Conservation (phyloP, 2,888 invertebrate species). For the Synanthedon tipuliformis region DNA sequence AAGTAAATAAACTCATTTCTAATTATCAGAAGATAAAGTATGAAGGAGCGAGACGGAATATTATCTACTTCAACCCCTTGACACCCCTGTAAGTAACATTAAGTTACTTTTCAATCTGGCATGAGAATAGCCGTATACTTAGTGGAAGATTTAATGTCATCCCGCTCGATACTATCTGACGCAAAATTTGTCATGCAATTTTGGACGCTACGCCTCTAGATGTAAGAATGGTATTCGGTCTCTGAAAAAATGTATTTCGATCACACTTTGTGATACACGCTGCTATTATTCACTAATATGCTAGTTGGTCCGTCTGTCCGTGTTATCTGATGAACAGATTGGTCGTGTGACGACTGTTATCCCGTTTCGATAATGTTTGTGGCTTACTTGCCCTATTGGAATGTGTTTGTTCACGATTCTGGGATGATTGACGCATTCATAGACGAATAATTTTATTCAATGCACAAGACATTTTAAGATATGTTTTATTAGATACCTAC, state of each 20-base stretch:
- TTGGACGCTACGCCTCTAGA: not conserved
- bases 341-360: not conserved
- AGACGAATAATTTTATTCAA: too few relatives aligned
- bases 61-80: too few relatives aligned
- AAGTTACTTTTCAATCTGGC: too few relatives aligned
- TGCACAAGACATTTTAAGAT: too few relatives aligned
- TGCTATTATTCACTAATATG: conserved; percentile 5
- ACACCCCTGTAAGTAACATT: too few relatives aligned
- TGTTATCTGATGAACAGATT: not conserved
- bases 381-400: not conserved
- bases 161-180: not conserved
- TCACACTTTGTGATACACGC: not conserved
- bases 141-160: not conserved
- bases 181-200: not conserved
- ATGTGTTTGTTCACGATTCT: not conserved
- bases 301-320: not conserved
- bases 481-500: too few relatives aligned
- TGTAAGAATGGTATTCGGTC: not conserved
- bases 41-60: too few relatives aligned
- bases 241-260: not conserved
- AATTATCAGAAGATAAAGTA: too few relatives aligned
- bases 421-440: too few relatives aligned
- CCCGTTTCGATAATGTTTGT: not conserved
- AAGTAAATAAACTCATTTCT: too few relatives aligned
- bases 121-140: too few relatives aligned